phyloP scores from a whole-genome alignment of 2,888 invertebrate genomes.

The Hypolimnas misippus region DNA sequence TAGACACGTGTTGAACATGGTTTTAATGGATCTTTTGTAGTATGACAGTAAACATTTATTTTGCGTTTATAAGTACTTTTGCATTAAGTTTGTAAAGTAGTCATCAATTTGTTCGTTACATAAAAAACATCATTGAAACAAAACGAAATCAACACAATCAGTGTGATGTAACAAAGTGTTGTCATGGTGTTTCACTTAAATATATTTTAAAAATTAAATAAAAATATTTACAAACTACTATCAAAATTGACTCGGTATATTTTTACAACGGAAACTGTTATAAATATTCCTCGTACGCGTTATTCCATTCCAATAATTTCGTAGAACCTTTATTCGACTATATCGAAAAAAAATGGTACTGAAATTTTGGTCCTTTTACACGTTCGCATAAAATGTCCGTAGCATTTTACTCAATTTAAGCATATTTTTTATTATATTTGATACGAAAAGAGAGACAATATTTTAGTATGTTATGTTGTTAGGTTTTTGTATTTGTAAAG shows the following conservation, averaged over 20 bases:
- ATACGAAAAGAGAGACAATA: neutral
- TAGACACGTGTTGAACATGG: too few relatives aligned
- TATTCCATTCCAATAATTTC: constrained; percentile 31
- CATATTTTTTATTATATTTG: constrained; percentile 5
- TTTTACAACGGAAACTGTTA: constrained; percentile 21
- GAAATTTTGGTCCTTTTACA: constrained; percentile 13
- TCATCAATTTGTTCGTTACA: too few relatives aligned
- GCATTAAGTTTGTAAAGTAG: too few relatives aligned
- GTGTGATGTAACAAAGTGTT: too few relatives aligned
- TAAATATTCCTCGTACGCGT: constrained; percentile 14
- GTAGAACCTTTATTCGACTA: constrained; percentile 23
- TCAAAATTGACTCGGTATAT: constrained; percentile 14
- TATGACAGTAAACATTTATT: too few relatives aligned
- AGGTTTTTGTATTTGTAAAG: neutral
- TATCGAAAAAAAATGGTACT: constrained; percentile 19
- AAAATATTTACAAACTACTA: constrained; percentile 10
- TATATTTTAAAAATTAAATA: too few relatives aligned
- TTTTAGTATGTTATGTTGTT: neutral
- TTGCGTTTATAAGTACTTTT: too few relatives aligned
- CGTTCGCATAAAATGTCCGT: constrained; percentile 1
- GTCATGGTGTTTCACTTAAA: too few relatives aligned
- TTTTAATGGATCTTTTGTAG: too few relatives aligned
- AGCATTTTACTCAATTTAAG: neutral
- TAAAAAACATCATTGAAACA: too few relatives aligned
- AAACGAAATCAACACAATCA: too few relatives aligned